Conservation (phyloP, 1,140 invertebrate genomes). For the Trichomalopsis sarcophagae region DNA sequence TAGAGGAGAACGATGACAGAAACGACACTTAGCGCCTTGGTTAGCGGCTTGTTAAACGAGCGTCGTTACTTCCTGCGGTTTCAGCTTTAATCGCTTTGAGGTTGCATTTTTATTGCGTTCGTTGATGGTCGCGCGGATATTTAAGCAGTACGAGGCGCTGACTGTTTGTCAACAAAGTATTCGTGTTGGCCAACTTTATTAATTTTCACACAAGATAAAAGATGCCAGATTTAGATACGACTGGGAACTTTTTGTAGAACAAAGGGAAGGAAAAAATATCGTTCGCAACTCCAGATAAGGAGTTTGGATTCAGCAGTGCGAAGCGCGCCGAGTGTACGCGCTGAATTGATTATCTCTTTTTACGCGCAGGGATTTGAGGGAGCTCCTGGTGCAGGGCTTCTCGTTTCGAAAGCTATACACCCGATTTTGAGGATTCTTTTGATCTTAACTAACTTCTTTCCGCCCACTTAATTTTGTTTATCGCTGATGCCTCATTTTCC, state of each 20-base stretch:
- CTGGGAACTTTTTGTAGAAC: not conserved
- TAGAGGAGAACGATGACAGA: not conserved
- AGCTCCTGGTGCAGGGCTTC: too few relatives aligned
- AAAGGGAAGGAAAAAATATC: not conserved
- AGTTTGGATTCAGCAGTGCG: too few relatives aligned
- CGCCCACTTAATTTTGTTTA: too few relatives aligned
- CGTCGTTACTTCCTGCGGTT: conserved; percentile 1
- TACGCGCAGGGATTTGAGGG: too few relatives aligned
- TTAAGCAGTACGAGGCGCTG: not conserved
- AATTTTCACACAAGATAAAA: not conserved
- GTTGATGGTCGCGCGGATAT: not conserved
- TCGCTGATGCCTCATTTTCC: too few relatives aligned
- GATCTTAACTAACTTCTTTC: too few relatives aligned
- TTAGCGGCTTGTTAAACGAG: not conserved
- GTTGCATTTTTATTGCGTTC: not conserved
- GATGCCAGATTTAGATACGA: not conserved
- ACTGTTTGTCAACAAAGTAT: not conserved
- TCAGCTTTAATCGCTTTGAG: not conserved
- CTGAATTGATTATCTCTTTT: too few relatives aligned
- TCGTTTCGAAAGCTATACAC: too few relatives aligned
- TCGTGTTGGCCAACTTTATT: not conserved
- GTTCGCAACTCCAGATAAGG: not conserved
- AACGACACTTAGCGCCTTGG: not conserved
- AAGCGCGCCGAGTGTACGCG: too few relatives aligned
- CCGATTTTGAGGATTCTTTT: too few relatives aligned